phyloP scores from a whole-genome alignment of 2,888 invertebrate genomes.

The Himalopsyche anomala region DNA sequence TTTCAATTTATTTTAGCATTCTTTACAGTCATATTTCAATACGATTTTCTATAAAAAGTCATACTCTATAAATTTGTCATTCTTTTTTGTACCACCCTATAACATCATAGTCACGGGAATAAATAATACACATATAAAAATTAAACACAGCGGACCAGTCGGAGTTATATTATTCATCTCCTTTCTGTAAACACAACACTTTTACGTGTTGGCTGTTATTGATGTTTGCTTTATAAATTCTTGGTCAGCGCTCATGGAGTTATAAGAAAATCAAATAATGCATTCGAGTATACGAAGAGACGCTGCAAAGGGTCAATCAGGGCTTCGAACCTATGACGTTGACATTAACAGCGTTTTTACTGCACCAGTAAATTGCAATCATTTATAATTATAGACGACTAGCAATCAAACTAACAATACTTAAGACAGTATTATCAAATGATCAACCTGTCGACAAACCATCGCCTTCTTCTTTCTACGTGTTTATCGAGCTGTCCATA shows the following conservation, averaged over 20 bases:
- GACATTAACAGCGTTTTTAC: slow-evolving; percentile 18
- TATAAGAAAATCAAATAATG: slow-evolving; percentile 70
- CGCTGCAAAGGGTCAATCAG: slow-evolving; percentile 68
- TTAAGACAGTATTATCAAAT: no score
- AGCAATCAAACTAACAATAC: no score
- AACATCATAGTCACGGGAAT: slow-evolving; percentile 50
- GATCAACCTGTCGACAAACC: no score
- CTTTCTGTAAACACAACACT: slow-evolving; percentile 64
- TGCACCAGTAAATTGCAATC: background rate
- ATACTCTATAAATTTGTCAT: background rate
- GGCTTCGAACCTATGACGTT: slow-evolving; percentile 47
- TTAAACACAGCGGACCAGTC: slow-evolving; percentile 61
- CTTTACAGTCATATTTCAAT: no score
- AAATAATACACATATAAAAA: slow-evolving; percentile 60
- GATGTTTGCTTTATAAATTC: slow-evolving; percentile 72
- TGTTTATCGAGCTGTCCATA: no score
- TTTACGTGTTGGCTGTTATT: slow-evolving; percentile 68
- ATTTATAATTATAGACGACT: background rate
- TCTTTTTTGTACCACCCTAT: background rate
- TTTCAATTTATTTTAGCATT: no score
- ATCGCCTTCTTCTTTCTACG: no score
- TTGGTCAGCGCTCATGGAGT: slow-evolving; percentile 71
- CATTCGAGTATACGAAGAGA: slow-evolving; percentile 62
- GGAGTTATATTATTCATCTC: slow-evolving; percentile 64
- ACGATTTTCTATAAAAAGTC: no score